A percentile compares a stretch with the other conserved stretches of the same genome.
Evolutionary conservation across 2,113 vertebrate genomes (phyloP).

Genomic region (Dromaius novaehollandiae): DNA sequence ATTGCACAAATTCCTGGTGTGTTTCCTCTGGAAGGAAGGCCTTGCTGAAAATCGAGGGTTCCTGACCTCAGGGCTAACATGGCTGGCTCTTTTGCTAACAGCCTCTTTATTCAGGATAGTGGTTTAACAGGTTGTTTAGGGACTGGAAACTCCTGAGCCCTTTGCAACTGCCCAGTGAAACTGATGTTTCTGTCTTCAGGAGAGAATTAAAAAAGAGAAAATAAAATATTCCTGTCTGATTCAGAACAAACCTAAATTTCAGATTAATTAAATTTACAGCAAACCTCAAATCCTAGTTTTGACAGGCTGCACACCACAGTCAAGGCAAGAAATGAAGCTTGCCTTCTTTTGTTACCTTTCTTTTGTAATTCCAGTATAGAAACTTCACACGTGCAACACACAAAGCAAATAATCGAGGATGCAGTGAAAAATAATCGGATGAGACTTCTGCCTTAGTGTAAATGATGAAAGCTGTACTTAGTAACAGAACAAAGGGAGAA

Average conservation of each 20-base stretch:
- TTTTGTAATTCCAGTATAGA: not conserved
- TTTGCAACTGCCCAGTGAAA: not conserved
- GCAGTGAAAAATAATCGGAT: not conserved
- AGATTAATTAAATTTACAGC: constrained; percentile 35
- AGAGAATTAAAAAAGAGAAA: not conserved
- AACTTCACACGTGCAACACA: not conserved
- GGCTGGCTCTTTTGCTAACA: not conserved
- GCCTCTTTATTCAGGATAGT: not conserved
- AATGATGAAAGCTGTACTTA: not conserved
- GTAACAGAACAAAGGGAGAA: not conserved
- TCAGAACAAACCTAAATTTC: constrained; percentile 20
- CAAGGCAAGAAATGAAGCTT: not conserved
- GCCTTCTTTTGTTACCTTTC: not conserved
- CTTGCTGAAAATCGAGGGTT: constrained; percentile 6
- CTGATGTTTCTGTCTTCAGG: not conserved
- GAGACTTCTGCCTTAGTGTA: not conserved
- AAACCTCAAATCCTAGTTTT: constrained; percentile 23
- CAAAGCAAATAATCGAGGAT: not conserved
- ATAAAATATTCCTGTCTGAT: not conserved
- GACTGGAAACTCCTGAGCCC: not conserved
- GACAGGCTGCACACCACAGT: not conserved
- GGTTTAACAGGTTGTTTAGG: constrained; percentile 21
- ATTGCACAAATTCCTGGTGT: not conserved
- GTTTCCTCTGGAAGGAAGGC: not conserved
- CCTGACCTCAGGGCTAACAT: not conserved